Conservation (phyloP, 2,113 vertebrate genomes). For the Leptobrachium ailaonicum region DNA sequence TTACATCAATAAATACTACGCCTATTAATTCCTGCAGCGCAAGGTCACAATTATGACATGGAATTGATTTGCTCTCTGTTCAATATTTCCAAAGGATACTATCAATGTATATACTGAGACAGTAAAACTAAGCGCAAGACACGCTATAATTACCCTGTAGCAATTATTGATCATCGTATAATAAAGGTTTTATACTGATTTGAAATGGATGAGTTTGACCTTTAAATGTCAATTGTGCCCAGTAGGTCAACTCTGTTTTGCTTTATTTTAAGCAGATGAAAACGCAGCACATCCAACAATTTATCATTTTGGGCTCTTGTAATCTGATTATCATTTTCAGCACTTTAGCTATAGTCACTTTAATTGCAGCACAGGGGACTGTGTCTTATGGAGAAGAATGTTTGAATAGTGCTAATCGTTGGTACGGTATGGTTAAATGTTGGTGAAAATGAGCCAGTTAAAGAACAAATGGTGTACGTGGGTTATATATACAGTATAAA, state of each 20-base stretch:
- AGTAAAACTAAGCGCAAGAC: slow-evolving; percentile 56
- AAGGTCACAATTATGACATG: slow-evolving; percentile 56
- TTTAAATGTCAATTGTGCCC: slow-evolving; percentile 53
- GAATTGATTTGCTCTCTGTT: slow-evolving; percentile 53
- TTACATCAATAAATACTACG: slow-evolving; percentile 31
- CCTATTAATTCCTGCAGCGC: slow-evolving; percentile 50
- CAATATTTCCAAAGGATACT: slow-evolving; percentile 42
- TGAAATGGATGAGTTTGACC: slow-evolving; percentile 61
- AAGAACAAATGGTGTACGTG: too few species aligned
- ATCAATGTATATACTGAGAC: slow-evolving; percentile 54
- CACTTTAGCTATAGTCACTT: background rate
- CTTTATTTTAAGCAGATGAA: slow-evolving; percentile 56
- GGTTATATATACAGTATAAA: too few species aligned
- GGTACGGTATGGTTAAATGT: too few species aligned
- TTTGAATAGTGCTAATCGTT: too few species aligned
- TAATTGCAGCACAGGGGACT: background rate
- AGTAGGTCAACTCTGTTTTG: slow-evolving; percentile 51
- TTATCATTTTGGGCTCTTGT: slow-evolving; percentile 18
- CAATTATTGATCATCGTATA: slow-evolving; percentile 62
- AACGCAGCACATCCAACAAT: slow-evolving; percentile 52
- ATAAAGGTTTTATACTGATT: slow-evolving; percentile 64
- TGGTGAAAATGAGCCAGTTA: too few species aligned
- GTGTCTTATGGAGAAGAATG: background rate
- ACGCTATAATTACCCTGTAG: slow-evolving; percentile 56
- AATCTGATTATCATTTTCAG: slow-evolving; percentile 19